Evolutionary conservation across 1,140 invertebrate species (phyloP).

Genomic region (Aphelenchoides fujianensis): DNA sequence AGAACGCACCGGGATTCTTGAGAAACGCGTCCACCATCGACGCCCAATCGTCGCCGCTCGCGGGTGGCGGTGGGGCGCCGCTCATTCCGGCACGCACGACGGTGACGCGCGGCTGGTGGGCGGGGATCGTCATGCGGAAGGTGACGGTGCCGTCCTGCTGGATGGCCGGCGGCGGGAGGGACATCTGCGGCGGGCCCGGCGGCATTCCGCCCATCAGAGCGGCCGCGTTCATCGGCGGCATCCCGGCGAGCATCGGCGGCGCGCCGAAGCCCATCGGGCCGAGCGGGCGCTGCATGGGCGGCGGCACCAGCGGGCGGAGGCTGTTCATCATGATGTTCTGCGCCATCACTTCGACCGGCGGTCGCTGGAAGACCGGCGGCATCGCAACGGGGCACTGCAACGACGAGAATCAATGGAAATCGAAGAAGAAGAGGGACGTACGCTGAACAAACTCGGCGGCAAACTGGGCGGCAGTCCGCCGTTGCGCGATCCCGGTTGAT

Average conservation of each 20-base stretch:
- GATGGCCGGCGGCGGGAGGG: background rate
- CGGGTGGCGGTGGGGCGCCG: background rate
- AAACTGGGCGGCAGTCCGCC: background rate
- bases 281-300: background rate
- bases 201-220: too few species aligned
- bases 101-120: constrained; percentile 4
- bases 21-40: constrained; percentile 45
- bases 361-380: background rate
- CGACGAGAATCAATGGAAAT: background rate
- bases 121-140: constrained; percentile 6
- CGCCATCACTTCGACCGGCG: background rate
- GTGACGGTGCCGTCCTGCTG: constrained; percentile 12
- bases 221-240: constrained; percentile 2
- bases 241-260: background rate
- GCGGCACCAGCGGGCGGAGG: constrained; percentile 1
- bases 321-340: constrained; percentile 7
- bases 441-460: constrained; percentile 10
- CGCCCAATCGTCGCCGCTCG: constrained; percentile 29
- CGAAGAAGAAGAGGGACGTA: background rate
- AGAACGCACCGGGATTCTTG: constrained; percentile 12
- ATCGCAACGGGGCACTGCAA: background rate
- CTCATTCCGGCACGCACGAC: constrained; percentile 15
- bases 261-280: background rate
- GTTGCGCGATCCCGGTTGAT: background rate
- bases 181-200: background rate